Base-by-base conservation (phyloP, 2,113 vertebrate genomes). In the Muntiacus muntjak region DNA sequence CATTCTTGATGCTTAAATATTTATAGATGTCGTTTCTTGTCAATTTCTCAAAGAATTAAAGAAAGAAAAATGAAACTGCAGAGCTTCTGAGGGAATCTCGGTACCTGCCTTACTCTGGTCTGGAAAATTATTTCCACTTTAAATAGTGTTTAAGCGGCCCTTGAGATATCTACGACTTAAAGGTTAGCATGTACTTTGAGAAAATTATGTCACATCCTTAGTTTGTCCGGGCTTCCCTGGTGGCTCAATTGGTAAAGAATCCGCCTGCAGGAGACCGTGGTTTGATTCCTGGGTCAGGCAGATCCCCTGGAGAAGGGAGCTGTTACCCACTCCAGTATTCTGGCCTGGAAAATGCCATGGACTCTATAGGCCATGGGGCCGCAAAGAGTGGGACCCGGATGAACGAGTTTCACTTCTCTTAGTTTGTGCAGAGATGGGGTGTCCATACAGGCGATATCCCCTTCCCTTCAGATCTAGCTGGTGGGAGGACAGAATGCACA, bases 381-480 rank as follows among this genome's bases (percentile, higher is more conserved):
- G 2, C 19, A 11, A 13, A 40, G 5, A 40, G n/a, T 40, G 10
- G 2, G 67, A 40, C 67, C 23, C 0, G n/a, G 40, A 19, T 1
- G 19, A 71, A n/a, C 1, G 5, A 6, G 4, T 2, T 71, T 40
- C 67, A 23, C n/a, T 23, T 71, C n/a, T 2, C 67, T 71, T 40
- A 12, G n/a, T 23, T 3, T 71, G n/a, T 71, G n/a, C 13, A 50
- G 62, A 45, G 19, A 28, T 1, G 6, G 3, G 5, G 1, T 5
- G 13, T 17, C 16, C 4, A 5, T 5, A 43, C 17, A 6, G 43
- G n/a, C 4, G 3, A 36, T 40, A 1, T 30, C 33, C 58, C 14
- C 62, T 28, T 79, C 45, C 30, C 36, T 33, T 43, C 30, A 30
- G 89, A 9, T 43, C 15, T 11, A 50, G 8, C 30, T 26, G 7